Evolutionary conservation across 2,888 invertebrate species (phyloP), one percentile per base, ranked within the genome.

Genomic region (Carpatolechia fugitivella): DNA sequence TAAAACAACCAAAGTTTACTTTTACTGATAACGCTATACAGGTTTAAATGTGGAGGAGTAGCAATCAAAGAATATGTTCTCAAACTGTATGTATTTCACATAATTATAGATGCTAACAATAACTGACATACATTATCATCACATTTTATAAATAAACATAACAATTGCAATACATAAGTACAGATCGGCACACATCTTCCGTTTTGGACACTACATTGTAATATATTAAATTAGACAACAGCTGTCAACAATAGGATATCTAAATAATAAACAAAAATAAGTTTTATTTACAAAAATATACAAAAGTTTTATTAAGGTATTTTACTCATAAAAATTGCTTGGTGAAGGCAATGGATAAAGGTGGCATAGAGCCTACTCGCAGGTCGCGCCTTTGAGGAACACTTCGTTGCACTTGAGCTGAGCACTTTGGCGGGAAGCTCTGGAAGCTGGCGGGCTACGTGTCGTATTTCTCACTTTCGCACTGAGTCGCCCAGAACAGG

Each of bases 401-500:
- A 77, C 69, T 74, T 66, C 58, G 64, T 76, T 72, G 72, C 75
- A 79, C 69, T 74, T 84, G 82, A 83, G 83, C 85, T 84, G 82
- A 83, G 83, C 85, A 82, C 76, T 65, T 69, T 60, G 60, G 64
- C 68, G 70, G 63, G 61, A 70, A 64, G 70, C 70, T 74, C 70
- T 71, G 72, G 75, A 78, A 78, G 75, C 60, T 60, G 52, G 36
- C 55, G 56, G 41, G 33, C 65, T 87, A 89, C 55, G 85, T 91
- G 59, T 92, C 92, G 68, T 92, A 92, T 56, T 91, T 91, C 60
- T 92, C 92, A 3, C 85, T 90, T 64, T 96, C 96, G 80, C 96
- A 97, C 72, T 94, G 95, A 64, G 91, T 92, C 60, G 94, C 94
- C 97, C 97, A 98, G 78, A 99, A 95, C 61, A 99, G 92, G 84